Evolutionary conservation across 2,888 invertebrate genomes (phyloP), one percentile per base, ranked within the genome.

Genomic region (Ypsolopha sequella): DNA sequence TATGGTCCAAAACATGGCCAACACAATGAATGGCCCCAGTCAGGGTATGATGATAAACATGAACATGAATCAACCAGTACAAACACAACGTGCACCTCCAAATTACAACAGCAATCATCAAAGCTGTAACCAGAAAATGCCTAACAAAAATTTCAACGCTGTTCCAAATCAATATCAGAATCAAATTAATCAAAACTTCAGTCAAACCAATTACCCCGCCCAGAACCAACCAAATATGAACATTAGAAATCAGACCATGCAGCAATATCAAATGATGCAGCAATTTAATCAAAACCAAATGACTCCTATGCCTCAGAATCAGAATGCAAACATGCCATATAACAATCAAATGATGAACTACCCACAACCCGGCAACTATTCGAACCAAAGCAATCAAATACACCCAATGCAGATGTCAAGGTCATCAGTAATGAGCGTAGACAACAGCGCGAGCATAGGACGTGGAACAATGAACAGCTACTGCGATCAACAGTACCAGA

Each of bases 341-440:
- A 77, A 69, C 48, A 76, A 77, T 52, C 82, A 80, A 52, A 68
- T 76, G 58, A 65, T 76, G 59, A 77, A 75, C 52, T 84, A 84
- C 53, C 62, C 62, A n/a, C 84, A 78, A 58, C 68, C 65, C 0
- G 60, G 69, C 33, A 77, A 64, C 54, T 84, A 82, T 55, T 61
- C 64, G 0, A 76, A 72, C 55, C 80, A 77, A 61, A 69, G 60
- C 45, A 75, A 67, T 51, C 82, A 78, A 53, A 76, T 80, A 65
- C 75, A 84, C 60, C 76, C 72, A 1, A 59, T 80, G 61, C 85
- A 85, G 63, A 76, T 84, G 75, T 86, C 85, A 0, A 73, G 85
- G 53, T 84, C 85, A 2, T 86, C 86, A 0, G 64, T 80, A 48
- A 86, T 86, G 86, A 86, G 86, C 52, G 84, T 85, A 0, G 85